A percentile compares a stretch with the other conserved stretches of the same genome.
These are phyloP conservation scores for Tenthredo scrophulariae DNA, from an alignment of 2,888 invertebrate genomes.

Conservation along the genomic window DNA sequence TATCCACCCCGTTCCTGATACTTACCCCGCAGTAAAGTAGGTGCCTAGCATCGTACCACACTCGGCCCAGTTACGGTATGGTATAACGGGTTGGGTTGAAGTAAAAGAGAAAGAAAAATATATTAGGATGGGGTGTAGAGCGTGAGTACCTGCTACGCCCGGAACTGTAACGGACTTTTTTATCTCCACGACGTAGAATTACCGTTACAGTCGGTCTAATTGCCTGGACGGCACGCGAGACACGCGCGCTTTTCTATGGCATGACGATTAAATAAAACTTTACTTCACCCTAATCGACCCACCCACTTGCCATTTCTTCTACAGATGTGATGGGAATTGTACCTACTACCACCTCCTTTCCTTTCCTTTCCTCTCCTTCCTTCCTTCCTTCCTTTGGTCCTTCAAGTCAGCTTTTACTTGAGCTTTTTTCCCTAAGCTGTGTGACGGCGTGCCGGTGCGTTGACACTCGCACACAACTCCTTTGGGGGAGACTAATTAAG, in stretches of 20 bases:
- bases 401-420: neutral
- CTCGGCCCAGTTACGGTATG: slow-evolving; percentile 1
- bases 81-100: neutral
- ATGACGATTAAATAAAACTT: slow-evolving; percentile 52
- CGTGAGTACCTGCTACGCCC: slow-evolving; percentile 23
- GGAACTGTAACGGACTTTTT: slow-evolving; percentile 46
- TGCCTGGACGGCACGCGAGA: slow-evolving; percentile 48
- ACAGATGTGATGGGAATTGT: slow-evolving; percentile 17
- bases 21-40: slow-evolving; percentile 32
- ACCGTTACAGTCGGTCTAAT: slow-evolving; percentile 52
- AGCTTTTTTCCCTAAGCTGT: neutral
- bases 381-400: neutral
- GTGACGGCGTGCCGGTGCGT: slow-evolving; percentile 15
- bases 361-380: neutral
- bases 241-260: slow-evolving; percentile 52
- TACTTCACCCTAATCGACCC: slow-evolving; percentile 48
- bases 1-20: slow-evolving; percentile 23
- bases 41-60: neutral
- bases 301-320: neutral
- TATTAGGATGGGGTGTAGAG: neutral
- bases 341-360: neutral
- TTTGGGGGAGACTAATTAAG: neutral
- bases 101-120: neutral
- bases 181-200: slow-evolving; percentile 46
- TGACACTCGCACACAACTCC: neutral